Base-by-base conservation (phyloP, 2,888 invertebrate genomes). In the Molorchus minor region DNA sequence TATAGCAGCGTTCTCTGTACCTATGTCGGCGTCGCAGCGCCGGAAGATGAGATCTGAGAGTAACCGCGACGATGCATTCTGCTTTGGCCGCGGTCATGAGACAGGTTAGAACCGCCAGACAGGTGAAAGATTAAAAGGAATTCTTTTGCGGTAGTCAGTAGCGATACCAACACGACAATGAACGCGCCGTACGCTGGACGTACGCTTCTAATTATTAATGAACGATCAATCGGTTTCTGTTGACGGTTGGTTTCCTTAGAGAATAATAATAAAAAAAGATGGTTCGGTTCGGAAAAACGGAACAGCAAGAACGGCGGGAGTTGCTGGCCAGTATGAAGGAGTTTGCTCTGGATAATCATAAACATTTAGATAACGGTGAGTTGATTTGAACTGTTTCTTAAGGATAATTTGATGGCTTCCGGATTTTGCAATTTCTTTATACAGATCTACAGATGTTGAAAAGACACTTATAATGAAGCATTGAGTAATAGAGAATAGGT, bases 281-380 rank as follows among this genome's bases (percentile, higher is more conserved):
- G 74, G 72, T 73, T 44, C 66, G 70, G 38, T 72, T 73, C 46
- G 67, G 67, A 17, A 70, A 61, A 73, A 74, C 58, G 62, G 74
- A 75, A 62, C 67, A 70, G 41, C 71, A 72, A 53, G 74, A 73
- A 58, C 70, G 70, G 61, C 69, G 74, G 29, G 74, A 72, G 54
- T 60, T 77, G 30, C 65, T 77, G 35, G 71, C 71, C 43, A 75
- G 75, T 61, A 69, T 72, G 62, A 73, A 73, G 61, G 74, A 76
- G 56, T 73, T 75, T 64, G 47, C 45, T 52, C 38, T 65, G 56
- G 63, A 45, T 36, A 59, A 64, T 49, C 69, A 67, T 53, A 70
- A 63, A 62, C 67, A 65, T 43, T 68, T 69, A 56, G 73, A 76
- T 53, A 75, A 77, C 66, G 75, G 76, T 76, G 64, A 73, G 75